Percentiles rank a stretch among this genome's conserved stretches.
Conservation (phyloP, 64 coral and sea anemone species). For the Montipora efflorescens region DNA sequence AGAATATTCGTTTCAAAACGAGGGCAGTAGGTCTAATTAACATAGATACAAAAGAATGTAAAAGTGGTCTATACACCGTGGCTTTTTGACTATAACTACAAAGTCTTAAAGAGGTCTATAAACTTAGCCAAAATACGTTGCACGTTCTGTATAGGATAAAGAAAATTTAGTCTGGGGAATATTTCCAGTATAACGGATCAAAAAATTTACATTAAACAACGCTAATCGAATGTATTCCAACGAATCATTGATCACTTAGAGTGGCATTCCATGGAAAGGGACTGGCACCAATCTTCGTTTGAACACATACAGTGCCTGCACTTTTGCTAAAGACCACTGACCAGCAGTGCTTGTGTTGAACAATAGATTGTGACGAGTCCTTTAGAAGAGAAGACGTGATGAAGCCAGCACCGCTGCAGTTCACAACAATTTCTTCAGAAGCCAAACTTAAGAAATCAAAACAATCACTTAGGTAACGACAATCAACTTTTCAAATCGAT, state of each 20-base stretch:
- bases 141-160: no score
- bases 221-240: no score
- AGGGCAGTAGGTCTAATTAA: no score
- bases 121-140: no score
- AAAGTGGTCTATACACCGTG: no score
- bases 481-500: neutral
- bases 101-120: no score
- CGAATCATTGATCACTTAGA: neutral
- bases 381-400: neutral
- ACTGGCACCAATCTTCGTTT: neutral
- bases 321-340: constrained; percentile 10
- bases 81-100: no score
- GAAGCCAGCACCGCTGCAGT: neutral
- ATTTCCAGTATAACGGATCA: no score
- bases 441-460: neutral
- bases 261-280: neutral
- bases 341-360: constrained; percentile 20
- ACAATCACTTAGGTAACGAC: neutral
- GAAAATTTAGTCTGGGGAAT: no score
- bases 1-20: no score
- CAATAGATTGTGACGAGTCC: neutral
- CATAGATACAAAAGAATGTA: no score
- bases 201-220: no score
- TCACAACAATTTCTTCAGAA: neutral
- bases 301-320: constrained; percentile 8